These are phyloP conservation scores for Bombyx mori DNA, from an alignment of 1,140 invertebrate species.

Conservation along the genomic window ASM3026992v2 NC_085128.1:13621001-13621500, in stretches of 20 bases:
- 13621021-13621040: no score
- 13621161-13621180: conserved; percentile 92
- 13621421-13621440: conserved; percentile 33
- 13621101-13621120: conserved; percentile 67
- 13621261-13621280: conserved; percentile 87
- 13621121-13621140: conserved; percentile 93
- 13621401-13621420: conserved; percentile 4
- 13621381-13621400: conserved; percentile 6
- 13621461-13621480: conserved; percentile 20
- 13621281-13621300: conserved; percentile 92
- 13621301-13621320: conserved; percentile 90
- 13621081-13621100: not conserved
- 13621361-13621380: conserved; percentile 77
- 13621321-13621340: conserved; percentile 86
- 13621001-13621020: no score
- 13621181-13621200: conserved; percentile 90
- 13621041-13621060: no score
- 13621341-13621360: conserved; percentile 87
- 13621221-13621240: conserved; percentile 73
- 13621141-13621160: conserved; percentile 93
- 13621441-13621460: conserved; percentile 17
- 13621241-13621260: conserved; percentile 87
- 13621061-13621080: no score
- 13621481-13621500: conserved; percentile 23
- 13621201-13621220: conserved; percentile 84